Percentiles rank a stretch among this genome's conserved stretches.
Evolutionary conservation across 2,888 invertebrate species (phyloP).

Genomic region (Operophtera brumata): DNA sequence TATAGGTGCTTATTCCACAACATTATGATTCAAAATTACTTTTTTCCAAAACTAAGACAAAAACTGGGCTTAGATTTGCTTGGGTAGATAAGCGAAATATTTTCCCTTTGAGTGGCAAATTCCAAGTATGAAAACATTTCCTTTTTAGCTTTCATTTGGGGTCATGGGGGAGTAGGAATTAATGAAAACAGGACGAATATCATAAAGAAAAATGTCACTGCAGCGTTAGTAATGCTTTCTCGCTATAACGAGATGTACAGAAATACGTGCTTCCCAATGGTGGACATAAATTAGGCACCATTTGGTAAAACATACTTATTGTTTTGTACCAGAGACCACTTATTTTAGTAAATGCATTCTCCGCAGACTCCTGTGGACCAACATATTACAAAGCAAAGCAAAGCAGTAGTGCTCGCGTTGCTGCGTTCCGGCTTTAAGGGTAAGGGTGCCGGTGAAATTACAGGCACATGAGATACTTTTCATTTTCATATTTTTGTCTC

Average conservation of each 20-base stretch:
- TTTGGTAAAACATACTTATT: too few relatives aligned
- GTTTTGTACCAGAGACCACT: too few relatives aligned
- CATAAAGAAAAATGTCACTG: conserved; percentile 74
- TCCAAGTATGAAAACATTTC: conserved; percentile 51
- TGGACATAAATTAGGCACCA: too few relatives aligned
- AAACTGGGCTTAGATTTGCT: conserved; percentile 23
- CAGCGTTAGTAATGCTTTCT: conserved; percentile 64
- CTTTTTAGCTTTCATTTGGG: conserved; percentile 56
- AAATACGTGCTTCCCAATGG: conserved; percentile 34
- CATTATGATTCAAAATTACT: conserved; percentile 1
- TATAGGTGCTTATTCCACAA: conserved; percentile 5
- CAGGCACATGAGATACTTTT: too few relatives aligned
- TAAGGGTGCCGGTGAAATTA: too few relatives aligned
- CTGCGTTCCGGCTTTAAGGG: too few relatives aligned
- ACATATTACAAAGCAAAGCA: too few relatives aligned
- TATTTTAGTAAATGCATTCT: too few relatives aligned
- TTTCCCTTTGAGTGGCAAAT: conserved; percentile 30
- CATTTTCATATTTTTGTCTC: too few relatives aligned
- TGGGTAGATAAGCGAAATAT: conserved; percentile 29
- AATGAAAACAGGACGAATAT: conserved; percentile 67
- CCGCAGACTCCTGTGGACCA: too few relatives aligned
- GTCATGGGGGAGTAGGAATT: conserved; percentile 55
- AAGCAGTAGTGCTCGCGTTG: too few relatives aligned
- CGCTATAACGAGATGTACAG: conserved; percentile 42
- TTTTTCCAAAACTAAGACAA: conserved; percentile 10